Evolutionary conservation across 2,797 vertebrate species (phyloP).

Genomic region (Selene dorsalis): DNA sequence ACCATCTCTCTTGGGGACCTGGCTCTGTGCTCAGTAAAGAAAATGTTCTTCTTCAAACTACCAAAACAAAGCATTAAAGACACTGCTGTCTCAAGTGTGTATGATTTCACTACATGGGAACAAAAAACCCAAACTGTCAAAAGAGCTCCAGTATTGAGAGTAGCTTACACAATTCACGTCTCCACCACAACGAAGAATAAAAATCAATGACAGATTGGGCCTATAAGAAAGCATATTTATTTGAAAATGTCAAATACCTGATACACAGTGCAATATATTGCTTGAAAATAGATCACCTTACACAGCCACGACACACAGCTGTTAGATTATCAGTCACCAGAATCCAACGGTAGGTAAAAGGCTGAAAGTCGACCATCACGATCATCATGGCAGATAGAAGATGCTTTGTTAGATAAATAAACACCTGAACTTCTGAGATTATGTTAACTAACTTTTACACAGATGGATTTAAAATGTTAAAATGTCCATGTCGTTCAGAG

Average conservation of each 20-base stretch:
- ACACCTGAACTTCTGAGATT: slow-evolving; percentile 4
- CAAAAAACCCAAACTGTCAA: not conserved
- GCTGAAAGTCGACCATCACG: not conserved
- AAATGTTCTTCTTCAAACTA: too few relatives aligned
- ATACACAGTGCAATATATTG: slow-evolving; percentile 12
- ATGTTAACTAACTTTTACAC: not conserved
- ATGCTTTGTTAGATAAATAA: not conserved
- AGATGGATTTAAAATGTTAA: not conserved
- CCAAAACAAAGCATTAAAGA: too few relatives aligned
- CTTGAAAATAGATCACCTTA: not conserved
- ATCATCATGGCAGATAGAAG: not conserved
- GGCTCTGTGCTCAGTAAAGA: too few relatives aligned
- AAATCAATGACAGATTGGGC: not conserved
- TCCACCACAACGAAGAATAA: not conserved
- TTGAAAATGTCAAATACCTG: slow-evolving; percentile 50
- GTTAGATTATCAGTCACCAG: not conserved
- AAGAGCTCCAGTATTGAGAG: too few relatives aligned
- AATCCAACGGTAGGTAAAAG: not conserved
- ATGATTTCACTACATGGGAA: not conserved
- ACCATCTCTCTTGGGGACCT: too few relatives aligned
- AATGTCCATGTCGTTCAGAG: not conserved
- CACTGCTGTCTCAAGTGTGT: not conserved
- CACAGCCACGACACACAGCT: slow-evolving; percentile 15
- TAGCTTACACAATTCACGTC: not conserved
- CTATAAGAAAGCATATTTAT: slow-evolving; percentile 52